phyloP scores from a whole-genome alignment of 2,888 invertebrate genomes.

The Vandiemenella viatica region DNA sequence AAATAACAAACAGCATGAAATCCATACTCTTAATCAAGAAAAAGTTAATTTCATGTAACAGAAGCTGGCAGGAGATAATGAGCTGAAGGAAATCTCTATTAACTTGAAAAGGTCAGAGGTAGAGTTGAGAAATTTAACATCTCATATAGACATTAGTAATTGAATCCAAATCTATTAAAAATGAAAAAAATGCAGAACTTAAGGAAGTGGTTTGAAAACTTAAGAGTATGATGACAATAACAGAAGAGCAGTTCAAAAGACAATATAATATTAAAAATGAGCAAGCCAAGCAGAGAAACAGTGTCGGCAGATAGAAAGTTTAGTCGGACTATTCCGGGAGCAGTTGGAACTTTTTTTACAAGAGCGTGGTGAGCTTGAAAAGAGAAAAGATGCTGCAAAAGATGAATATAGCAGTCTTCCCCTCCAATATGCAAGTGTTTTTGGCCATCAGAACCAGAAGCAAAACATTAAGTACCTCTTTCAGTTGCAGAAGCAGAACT shows the following conservation, averaged over 20 bases:
- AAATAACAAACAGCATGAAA: neutral
- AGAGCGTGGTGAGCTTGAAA: conserved; percentile 28
- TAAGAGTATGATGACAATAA: too few species aligned
- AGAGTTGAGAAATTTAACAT: neutral
- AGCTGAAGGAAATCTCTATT: neutral
- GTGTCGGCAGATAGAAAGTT: conserved; percentile 22
- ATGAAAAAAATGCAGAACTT: neutral
- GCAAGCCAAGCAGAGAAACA: conserved; percentile 20
- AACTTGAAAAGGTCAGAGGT: neutral
- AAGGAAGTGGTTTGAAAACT: neutral
- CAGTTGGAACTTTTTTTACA: conserved; percentile 34
- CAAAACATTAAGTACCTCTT: conserved; percentile 44
- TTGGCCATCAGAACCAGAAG: conserved; percentile 49
- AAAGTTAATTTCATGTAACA: neutral
- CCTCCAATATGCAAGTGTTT: conserved; percentile 38
- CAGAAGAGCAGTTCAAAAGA: too few species aligned
- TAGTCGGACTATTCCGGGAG: conserved; percentile 29
- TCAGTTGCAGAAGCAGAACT: conserved; percentile 32
- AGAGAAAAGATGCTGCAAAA: conserved; percentile 28
- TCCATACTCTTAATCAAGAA: neutral
- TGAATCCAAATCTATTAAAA: neutral
- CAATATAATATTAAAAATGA: neutral
- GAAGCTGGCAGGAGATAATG: neutral
- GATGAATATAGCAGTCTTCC: conserved; percentile 36
- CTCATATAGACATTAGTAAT: neutral